Evolutionary conservation across 1,140 invertebrate species (phyloP), one percentile per base, ranked within the genome.

Genomic region (Pseudomyrmex cubaensis): DNA sequence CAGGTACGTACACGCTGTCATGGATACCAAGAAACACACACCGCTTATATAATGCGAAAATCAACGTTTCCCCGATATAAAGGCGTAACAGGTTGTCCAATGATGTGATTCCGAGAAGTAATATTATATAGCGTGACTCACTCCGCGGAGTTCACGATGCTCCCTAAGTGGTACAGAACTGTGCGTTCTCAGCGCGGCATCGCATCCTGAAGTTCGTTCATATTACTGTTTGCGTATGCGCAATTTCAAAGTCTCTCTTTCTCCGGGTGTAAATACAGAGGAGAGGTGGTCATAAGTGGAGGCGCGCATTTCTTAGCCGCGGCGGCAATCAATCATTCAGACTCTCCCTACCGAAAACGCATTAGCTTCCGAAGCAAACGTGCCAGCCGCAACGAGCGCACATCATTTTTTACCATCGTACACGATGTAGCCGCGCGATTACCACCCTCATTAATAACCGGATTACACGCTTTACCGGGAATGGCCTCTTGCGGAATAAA

Each of bases 391-490:
- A 35, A 63, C 57, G 76, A 15, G 67, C 59, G 44, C 82, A 64
- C 70, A 87, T 87, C 85, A 86, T 61, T 75, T 69, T 54, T 56
- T 74, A 86, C 73, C 74, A 73, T 72, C 66, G 76, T 64, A 54
- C 61, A 54, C 48, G 61, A 61, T 46, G 48, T 52, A 54, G 61
- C 67, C 66, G 64, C 35, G 59, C 70, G 62, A 56, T 85, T 82
- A 62, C 72, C 86, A 57, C 80, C 59, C 86, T 77, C 87, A 87
- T 88, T 88, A 88, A 88, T 88, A 88, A 88, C 64, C 52, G 74
- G 86, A 88, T 88, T 88, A 88, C 86, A 69, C 83, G 86, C 52
- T 87, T 76, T 88, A 64, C 72, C 54, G 75, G 50, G 52, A 76
- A 70, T 77, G 44, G 48, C 46, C 56, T 66, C 66, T 75, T 56